A percentile compares a stretch with the other conserved stretches of the same genome.
phyloP scores from a whole-genome alignment of 2,797 vertebrate species.

The Corythornis leucogaster region DNA sequence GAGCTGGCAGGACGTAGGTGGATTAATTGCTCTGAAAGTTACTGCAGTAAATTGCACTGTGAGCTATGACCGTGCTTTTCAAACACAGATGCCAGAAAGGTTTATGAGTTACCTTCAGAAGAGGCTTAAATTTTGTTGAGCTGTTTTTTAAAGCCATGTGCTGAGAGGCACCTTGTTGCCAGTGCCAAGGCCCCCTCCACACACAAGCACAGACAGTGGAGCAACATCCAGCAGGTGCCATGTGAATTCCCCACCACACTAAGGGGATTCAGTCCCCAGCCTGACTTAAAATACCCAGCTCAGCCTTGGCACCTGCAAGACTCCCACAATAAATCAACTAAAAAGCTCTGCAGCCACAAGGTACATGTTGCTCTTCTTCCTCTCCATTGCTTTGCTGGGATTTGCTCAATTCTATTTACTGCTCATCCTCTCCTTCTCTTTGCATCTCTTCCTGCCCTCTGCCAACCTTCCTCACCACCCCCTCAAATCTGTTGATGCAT shows the following conservation, averaged over 20 bases:
- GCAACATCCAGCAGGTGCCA: not conserved
- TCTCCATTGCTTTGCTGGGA: not conserved
- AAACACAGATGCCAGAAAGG: not conserved
- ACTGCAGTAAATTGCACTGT: not conserved
- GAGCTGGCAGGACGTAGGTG: not conserved
- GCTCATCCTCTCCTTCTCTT: not conserved
- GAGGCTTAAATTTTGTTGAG: not conserved
- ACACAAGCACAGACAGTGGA: fast-evolving
- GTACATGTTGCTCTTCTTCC: fast-evolving
- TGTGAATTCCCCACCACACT: not conserved
- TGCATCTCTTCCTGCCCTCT: not conserved
- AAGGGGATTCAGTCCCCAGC: not conserved
- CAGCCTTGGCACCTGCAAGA: not conserved
- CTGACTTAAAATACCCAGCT: not conserved
- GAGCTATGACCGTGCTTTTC: not conserved
- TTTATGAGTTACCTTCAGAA: not conserved
- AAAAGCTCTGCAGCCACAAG: not conserved
- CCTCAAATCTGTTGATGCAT: not conserved
- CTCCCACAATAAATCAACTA: not conserved
- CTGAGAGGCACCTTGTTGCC: not conserved
- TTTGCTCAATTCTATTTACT: not conserved
- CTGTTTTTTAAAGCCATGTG: not conserved
- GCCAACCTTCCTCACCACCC: not conserved
- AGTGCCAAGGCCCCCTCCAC: not conserved
- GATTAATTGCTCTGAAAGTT: constrained; percentile 38